Percentiles rank a stretch among this genome's conserved stretches.
Conservation (phyloP, 1,140 invertebrate genomes). For the Orius insidiosus region DNA sequence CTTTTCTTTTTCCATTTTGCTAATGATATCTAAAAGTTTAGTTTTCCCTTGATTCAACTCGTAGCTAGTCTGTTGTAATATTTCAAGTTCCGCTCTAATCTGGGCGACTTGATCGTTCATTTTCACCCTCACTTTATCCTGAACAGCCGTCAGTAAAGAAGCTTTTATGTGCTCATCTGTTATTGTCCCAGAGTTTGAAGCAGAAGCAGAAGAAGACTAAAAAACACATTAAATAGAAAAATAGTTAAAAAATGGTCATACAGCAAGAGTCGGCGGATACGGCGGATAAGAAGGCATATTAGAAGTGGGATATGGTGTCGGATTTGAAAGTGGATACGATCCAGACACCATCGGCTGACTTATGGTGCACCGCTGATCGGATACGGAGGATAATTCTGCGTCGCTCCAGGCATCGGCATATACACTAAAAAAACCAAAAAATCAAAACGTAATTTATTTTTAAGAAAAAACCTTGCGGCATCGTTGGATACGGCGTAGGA, state of each 20-base stretch:
- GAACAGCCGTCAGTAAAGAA: conserved; percentile 82
- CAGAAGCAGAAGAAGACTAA: background rate
- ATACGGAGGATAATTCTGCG: conserved; percentile 28
- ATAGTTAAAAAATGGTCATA: background rate
- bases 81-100: conserved; percentile 80
- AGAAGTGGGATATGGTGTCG: conserved; percentile 28
- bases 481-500: conserved; percentile 39
- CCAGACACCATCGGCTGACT: background rate
- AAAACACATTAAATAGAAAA: too few relatives aligned
- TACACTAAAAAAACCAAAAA: conserved; percentile 28
- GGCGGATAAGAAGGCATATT: conserved; percentile 9
- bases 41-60: conserved; percentile 74
- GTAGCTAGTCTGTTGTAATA: conserved; percentile 68
- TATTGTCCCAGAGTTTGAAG: conserved; percentile 49
- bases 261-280: conserved; percentile 9
- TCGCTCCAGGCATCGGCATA: conserved; percentile 39
- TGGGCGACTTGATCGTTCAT: conserved; percentile 80
- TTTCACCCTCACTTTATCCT: conserved; percentile 76
- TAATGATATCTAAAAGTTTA: conserved; percentile 67
- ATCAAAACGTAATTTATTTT: too few relatives aligned
- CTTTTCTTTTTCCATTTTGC: conserved; percentile 66
- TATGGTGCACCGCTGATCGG: conserved; percentile 18
- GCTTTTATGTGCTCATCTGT: conserved; percentile 89
- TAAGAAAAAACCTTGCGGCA: conserved; percentile 7
- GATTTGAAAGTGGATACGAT: conserved; percentile 23